Conservation (phyloP, 2,888 invertebrate species). For the Rotaria magnacalcarata region DNA sequence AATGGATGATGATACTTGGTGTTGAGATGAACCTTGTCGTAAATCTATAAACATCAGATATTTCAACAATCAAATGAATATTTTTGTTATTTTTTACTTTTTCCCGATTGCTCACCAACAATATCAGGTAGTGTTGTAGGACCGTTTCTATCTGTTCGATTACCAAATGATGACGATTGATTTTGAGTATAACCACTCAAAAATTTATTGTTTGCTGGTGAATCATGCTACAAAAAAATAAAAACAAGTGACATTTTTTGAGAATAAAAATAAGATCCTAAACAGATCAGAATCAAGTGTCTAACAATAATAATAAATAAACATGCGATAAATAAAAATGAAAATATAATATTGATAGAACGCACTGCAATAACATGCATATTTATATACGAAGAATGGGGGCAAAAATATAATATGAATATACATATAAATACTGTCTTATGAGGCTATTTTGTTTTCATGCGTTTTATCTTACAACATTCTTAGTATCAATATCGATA, state of each 20-base stretch:
- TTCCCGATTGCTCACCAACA: slow-evolving; percentile 1
- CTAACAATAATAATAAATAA: background rate
- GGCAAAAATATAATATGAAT: background rate
- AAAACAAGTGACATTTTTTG: background rate
- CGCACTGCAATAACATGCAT: background rate
- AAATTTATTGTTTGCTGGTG: background rate
- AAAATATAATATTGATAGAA: background rate
- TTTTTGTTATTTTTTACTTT: background rate
- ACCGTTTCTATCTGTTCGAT: background rate
- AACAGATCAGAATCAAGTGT: background rate
- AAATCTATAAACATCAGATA: background rate
- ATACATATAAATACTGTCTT: background rate
- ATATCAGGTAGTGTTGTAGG: slow-evolving; percentile 12
- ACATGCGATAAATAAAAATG: background rate
- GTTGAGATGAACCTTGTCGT: background rate
- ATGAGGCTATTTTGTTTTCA: background rate
- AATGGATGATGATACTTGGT: background rate
- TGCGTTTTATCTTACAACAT: background rate
- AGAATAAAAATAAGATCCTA: background rate
- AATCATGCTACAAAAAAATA: background rate
- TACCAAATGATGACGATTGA: background rate
- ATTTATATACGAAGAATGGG: background rate
- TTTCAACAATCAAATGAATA: background rate
- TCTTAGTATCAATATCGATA: background rate
- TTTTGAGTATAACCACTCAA: background rate